A percentile compares a stretch with the other conserved stretches of the same genome.
These are phyloP conservation scores for Netelia melanura DNA, from an alignment of 2,888 invertebrate species.

Conservation along the genomic window DNA sequence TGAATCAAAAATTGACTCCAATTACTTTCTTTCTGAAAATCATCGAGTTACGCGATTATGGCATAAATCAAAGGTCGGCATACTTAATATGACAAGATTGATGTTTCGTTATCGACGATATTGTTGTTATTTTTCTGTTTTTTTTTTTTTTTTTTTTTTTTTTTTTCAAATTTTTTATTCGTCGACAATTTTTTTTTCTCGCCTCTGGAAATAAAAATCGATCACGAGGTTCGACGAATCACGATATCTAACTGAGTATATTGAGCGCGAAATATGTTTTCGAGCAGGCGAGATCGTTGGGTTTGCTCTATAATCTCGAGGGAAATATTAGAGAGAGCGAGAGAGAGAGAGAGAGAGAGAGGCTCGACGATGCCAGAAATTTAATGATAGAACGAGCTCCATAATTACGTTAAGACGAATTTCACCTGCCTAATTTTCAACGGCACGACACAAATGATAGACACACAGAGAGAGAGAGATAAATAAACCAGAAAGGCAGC, in stretches of 20 bases:
- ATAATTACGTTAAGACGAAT: conserved; percentile 45
- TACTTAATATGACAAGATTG: conserved; percentile 62
- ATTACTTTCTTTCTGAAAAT: background rate
- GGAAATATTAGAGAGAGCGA: background rate
- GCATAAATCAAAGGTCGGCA: conserved; percentile 45
- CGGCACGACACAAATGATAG: background rate
- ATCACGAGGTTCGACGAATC: background rate
- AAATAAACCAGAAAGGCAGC: background rate
- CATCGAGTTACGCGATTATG: background rate
- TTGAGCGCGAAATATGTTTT: conserved; percentile 35
- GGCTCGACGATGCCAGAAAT: conserved; percentile 19
- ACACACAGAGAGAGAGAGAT: background rate
- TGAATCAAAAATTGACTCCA: no score
- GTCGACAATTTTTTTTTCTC: conserved; percentile 18
- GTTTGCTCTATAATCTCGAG: conserved; percentile 49
- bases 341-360: conserved; percentile 6
- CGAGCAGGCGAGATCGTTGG: conserved; percentile 27
- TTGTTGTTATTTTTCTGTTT: background rate
- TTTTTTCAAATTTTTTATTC: conserved; percentile 21
- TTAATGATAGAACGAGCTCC: conserved; percentile 52
- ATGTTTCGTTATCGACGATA: conserved; percentile 56
- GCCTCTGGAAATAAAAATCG: background rate
- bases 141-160: conserved; percentile 32
- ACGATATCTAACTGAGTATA: conserved; percentile 61
- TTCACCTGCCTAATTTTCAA: conserved; percentile 39